Evolutionary conservation across 2,797 vertebrate genomes (phyloP).

Genomic region (Sebastes reedi): DNA sequence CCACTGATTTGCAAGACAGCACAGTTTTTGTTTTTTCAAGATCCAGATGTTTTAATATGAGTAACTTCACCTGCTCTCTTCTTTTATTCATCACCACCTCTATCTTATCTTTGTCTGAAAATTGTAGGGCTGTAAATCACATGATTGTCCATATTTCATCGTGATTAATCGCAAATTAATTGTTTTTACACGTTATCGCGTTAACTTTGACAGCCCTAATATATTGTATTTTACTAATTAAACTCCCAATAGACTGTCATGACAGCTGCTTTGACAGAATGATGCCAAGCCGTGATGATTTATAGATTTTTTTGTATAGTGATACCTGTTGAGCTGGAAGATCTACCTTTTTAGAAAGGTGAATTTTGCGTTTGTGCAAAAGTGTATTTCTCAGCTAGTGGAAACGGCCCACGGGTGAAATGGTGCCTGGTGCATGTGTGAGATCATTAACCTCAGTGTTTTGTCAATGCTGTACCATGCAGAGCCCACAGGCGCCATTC

Average conservation of each 20-base stretch:
- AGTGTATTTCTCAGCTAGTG: slow-evolving; percentile 1
- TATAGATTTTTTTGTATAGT: slow-evolving; percentile 5
- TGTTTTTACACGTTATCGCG: no score
- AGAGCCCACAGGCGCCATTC: slow-evolving; percentile 49
- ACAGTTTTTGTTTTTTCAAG: neutral
- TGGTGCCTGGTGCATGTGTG: slow-evolving; percentile 11
- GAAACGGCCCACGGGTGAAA: slow-evolving; percentile 41
- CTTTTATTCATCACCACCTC: neutral
- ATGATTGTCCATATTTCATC: no score
- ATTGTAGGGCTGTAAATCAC: no score
- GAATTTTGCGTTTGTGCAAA: neutral
- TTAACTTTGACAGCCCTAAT: neutral
- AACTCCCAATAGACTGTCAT: neutral
- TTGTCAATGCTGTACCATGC: slow-evolving; percentile 46
- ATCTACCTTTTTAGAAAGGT: neutral
- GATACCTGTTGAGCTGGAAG: neutral
- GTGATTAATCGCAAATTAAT: no score
- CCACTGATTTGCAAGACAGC: slow-evolving; percentile 1
- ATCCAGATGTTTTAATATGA: slow-evolving; percentile 12
- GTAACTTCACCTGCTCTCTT: neutral
- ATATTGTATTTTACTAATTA: neutral
- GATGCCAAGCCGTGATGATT: neutral
- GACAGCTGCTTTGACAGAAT: neutral
- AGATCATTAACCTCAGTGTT: slow-evolving; percentile 57
- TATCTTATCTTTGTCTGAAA: neutral